Evolutionary conservation across 2,113 vertebrate species (phyloP).

Genomic region (Hyperoodon ampullatus): DNA sequence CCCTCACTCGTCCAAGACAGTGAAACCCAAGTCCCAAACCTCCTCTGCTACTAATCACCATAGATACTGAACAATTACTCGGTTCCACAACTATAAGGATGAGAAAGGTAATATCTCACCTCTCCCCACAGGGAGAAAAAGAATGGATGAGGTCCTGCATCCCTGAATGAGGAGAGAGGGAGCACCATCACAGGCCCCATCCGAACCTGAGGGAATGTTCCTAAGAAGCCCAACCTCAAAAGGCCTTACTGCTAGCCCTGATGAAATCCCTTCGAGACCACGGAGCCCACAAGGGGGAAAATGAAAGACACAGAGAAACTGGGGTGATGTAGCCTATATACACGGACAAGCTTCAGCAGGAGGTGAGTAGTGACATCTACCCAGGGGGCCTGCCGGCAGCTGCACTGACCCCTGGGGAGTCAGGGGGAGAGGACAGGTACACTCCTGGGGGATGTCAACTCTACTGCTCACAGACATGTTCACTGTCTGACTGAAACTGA

Average conservation of each 20-base stretch:
- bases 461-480: background rate
- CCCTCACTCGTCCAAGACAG: rapidly evolving
- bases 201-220: rapidly evolving
- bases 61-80: background rate
- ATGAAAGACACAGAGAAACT: background rate
- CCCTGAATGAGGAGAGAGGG: background rate
- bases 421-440: background rate
- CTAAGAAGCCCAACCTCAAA: background rate
- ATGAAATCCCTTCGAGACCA: background rate
- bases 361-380: too few species aligned
- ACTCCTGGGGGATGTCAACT: background rate
- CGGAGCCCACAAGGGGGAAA: background rate
- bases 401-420: background rate
- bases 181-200: background rate
- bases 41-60: background rate
- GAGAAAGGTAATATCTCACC: background rate
- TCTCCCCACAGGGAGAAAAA: background rate
- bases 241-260: rapidly evolving
- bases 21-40: background rate
- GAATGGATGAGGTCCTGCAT: background rate
- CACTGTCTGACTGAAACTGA: background rate
- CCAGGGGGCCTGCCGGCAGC: background rate
- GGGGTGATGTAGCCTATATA: too few species aligned
- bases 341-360: background rate
- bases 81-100: background rate